These are phyloP conservation scores for Orbicella faveolata DNA, from an alignment of 64 coral and sea anemone species.

Conservation along the genomic window DNA sequence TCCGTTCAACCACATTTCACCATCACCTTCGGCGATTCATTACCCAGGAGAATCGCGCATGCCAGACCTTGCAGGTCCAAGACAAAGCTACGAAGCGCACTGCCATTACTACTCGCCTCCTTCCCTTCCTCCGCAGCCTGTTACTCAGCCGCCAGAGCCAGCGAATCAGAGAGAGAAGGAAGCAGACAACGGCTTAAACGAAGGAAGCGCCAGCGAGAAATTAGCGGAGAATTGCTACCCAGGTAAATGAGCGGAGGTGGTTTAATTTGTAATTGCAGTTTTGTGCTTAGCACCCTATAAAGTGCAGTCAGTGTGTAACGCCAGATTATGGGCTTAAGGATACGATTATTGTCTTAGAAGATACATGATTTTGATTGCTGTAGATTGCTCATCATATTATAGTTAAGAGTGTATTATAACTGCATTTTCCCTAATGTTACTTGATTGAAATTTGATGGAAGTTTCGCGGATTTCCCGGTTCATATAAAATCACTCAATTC, in stretches of 20 bases:
- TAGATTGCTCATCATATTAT: conserved; percentile 56
- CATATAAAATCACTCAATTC: not conserved
- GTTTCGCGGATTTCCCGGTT: conserved; percentile 1
- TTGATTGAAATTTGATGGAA: conserved; percentile 41
- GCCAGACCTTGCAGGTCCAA: not conserved
- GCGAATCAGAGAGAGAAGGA: conserved; percentile 27
- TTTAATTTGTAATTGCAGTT: conserved; percentile 11
- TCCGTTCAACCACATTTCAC: conserved; percentile 59
- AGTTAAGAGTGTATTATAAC: conserved; percentile 62
- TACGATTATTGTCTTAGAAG: conserved; percentile 28
- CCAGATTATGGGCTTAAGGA: conserved; percentile 27
- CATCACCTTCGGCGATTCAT: conserved; percentile 26
- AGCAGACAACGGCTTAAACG: not conserved
- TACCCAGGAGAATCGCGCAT: conserved; percentile 28
- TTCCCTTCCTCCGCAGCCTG: conserved; percentile 6
- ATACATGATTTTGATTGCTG: conserved; percentile 21
- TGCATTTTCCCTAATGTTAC: conserved; percentile 28
- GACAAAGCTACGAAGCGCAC: conserved; percentile 45
- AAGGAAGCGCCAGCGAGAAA: conserved; percentile 16
- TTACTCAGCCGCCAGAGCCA: conserved; percentile 2
- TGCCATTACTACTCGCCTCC: conserved; percentile 36
- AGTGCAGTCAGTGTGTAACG: not conserved
- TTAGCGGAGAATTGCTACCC: conserved; percentile 70
- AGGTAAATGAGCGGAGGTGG: conserved; percentile 34
- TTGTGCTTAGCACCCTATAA: not conserved